Base-by-base conservation (phyloP, 2,797 vertebrate genomes). In the Octomys mimax region DNA sequence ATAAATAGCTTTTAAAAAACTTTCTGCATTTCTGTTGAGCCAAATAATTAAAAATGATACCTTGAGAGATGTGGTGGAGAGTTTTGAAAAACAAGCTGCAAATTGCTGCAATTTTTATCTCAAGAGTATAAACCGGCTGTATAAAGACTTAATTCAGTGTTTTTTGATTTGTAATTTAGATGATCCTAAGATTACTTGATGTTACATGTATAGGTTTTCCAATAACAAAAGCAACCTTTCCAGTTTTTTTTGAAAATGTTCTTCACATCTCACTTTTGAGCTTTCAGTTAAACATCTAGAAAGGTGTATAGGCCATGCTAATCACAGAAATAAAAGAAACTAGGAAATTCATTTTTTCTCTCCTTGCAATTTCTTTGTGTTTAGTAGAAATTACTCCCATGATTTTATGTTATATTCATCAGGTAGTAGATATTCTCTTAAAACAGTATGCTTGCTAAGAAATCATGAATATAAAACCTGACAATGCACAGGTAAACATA, bases 31-130 rank as follows among this genome's bases (percentile, higher is more conserved):
- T 5, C 2, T 80, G 2, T 87, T 82, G 84, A 87, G 70, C 31
- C 52, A 88, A 83, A 84, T 79, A 86, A 78, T 78, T 90, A n/a
- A 78, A 79, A 54, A 94, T 92, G 93, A 82, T 77, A 54, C 9
- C 62, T 93, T 62, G 9, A 77, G 22, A 71, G 18, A 61, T 80
- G 13, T 68, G 86, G 79, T 89, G 18, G 52, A 46, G 26, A 31
- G 57, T 64, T 93, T 26, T 85, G 26, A 57, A 86, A 46, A 90
- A 81, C 31, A 71, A 36, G 8, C 52, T 73, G 28, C 24, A 13
- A 26, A 81, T 94, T 96, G n/a, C 59, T 86, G 52, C 66, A 86
- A 61, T 49, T 88, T 91, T 95, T 91, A 62, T 57, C 22, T 81
- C n/a, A 80, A 90, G 42, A 39, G 19, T 68, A 64, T 0, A 3